Evolutionary conservation across 2,113 vertebrate species (phyloP).

Genomic region (Myocastor coypus): DNA sequence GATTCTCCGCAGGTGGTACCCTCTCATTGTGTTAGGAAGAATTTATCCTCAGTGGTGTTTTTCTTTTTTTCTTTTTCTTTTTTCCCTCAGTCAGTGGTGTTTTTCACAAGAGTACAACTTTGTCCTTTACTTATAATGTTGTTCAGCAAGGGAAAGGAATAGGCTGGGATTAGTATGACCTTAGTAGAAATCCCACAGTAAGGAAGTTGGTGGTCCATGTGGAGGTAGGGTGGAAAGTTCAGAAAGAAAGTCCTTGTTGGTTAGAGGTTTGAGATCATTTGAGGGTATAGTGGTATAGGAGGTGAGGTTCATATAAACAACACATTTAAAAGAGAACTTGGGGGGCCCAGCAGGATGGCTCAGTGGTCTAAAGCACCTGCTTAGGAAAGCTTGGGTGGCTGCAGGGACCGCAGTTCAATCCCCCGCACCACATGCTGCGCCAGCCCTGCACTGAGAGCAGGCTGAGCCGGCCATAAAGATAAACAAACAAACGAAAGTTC

Average conservation of each 20-base stretch:
- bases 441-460: too few species aligned
- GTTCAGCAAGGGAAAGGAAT: not conserved
- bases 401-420: too few species aligned
- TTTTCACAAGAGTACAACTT: not conserved
- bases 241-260: not conserved
- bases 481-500: too few species aligned
- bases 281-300: not conserved
- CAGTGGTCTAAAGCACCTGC: too few species aligned
- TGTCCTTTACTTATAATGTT: not conserved
- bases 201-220: not conserved
- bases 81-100: not conserved
- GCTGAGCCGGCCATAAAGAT: too few species aligned
- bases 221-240: not conserved
- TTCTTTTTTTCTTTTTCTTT: not conserved
- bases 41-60: not conserved
- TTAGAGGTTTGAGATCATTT: not conserved
- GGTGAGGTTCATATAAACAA: not conserved
- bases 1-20: not conserved
- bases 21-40: not conserved
- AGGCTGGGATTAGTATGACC: not conserved
- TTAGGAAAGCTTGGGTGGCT: too few species aligned
- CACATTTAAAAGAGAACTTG: not conserved
- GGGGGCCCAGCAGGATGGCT: too few species aligned
- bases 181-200: not conserved
- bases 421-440: too few species aligned